phyloP scores from a whole-genome alignment of 2,888 invertebrate genomes.

The Lasius platythorax region DNA sequence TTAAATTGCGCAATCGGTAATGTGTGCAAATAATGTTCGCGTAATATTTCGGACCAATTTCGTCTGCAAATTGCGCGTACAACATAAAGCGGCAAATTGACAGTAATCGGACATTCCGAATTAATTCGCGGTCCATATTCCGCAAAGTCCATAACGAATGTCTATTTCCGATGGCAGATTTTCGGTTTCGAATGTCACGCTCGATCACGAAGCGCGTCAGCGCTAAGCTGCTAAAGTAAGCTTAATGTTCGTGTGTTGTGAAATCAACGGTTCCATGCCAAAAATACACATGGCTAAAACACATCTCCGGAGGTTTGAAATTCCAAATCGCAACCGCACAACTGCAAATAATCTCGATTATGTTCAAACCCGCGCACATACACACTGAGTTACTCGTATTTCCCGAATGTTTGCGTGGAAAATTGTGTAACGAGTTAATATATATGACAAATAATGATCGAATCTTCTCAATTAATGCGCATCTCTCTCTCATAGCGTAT shows the following conservation, averaged over 20 bases:
- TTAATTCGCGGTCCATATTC: constrained; percentile 38
- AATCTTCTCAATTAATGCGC: neutral
- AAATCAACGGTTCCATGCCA: constrained; percentile 24
- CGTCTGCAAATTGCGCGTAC: constrained; percentile 7
- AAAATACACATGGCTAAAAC: constrained; percentile 24
- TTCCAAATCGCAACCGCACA: constrained; percentile 31
- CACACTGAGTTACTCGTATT: neutral
- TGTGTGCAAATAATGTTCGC: constrained; percentile 4
- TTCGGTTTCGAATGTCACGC: constrained; percentile 18
- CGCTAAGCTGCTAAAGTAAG: constrained; percentile 23
- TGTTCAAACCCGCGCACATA: neutral
- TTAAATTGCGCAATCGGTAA: neutral
- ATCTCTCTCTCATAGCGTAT: neutral
- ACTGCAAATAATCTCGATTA: constrained; percentile 28
- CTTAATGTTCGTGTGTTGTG: constrained; percentile 36
- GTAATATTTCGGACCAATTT: constrained; percentile 2
- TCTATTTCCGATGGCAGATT: constrained; percentile 32
- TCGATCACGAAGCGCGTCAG: constrained; percentile 18
- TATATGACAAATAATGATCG: neutral
- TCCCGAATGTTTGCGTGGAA: constrained; percentile 9
- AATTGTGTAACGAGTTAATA: neutral
- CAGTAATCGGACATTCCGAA: constrained; percentile 41
- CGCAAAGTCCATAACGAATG: constrained; percentile 38
- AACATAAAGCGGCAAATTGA: constrained; percentile 44
- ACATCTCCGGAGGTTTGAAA: neutral